Conservation (phyloP, 1,140 invertebrate species). For the Calycopis cecrops region DNA sequence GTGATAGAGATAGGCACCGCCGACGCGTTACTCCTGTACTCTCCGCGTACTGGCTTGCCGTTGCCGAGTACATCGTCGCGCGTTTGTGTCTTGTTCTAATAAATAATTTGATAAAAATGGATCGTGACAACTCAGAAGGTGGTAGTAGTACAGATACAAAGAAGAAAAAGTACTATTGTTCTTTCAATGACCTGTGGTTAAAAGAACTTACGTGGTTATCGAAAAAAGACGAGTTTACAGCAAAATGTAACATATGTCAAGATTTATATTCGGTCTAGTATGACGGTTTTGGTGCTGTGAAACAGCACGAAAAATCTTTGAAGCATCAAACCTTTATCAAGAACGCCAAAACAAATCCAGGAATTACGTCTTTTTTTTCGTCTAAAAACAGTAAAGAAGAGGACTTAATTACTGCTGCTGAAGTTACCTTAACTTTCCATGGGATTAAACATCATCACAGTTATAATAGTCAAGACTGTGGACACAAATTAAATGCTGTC, state of each 20-base stretch:
- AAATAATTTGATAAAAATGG: slow-evolving; percentile 13
- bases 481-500: slow-evolving; percentile 22
- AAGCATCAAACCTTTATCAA: slow-evolving; percentile 6
- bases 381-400: slow-evolving; percentile 14
- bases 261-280: slow-evolving; percentile 12
- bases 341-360: too few species aligned
- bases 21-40: too few species aligned
- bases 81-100: too few species aligned
- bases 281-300: slow-evolving; percentile 10
- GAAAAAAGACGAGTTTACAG: slow-evolving; percentile 10
- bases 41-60: too few species aligned
- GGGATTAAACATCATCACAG: slow-evolving; percentile 14
- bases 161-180: slow-evolving; percentile 8
- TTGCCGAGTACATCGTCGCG: too few species aligned
- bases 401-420: slow-evolving; percentile 17
- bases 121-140: slow-evolving; percentile 8
- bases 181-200: slow-evolving; percentile 7
- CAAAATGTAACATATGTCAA: slow-evolving; percentile 12
- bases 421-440: slow-evolving; percentile 18
- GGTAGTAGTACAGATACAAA: slow-evolving; percentile 4
- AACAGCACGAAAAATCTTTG: slow-evolving; percentile 13
- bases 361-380: too few species aligned
- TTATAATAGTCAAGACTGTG: slow-evolving; percentile 19
- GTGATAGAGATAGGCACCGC: too few species aligned
- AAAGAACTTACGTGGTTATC: slow-evolving; percentile 11